Conservation (phyloP, 2,888 invertebrate species). For the Eupithecia centaureata region DNA sequence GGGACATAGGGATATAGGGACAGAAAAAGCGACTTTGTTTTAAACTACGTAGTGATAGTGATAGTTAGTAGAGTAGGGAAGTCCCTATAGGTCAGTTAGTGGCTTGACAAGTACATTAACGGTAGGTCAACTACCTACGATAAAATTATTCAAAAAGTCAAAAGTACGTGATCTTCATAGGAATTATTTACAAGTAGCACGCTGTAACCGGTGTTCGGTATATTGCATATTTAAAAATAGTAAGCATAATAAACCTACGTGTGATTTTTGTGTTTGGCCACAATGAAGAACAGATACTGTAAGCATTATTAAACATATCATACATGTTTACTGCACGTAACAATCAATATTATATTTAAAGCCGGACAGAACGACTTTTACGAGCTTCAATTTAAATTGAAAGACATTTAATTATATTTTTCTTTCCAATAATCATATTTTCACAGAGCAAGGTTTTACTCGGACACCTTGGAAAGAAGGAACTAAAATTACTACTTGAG, state of each 20-base stretch:
- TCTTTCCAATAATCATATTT: not conserved
- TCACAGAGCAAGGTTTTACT: not conserved
- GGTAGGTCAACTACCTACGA: no score
- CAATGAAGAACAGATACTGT: not conserved
- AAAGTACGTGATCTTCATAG: not conserved
- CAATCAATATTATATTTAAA: not conserved
- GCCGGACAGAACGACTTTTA: not conserved
- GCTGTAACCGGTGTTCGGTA: not conserved
- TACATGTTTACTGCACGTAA: not conserved
- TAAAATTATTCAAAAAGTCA: not conserved
- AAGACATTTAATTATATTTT: not conserved
- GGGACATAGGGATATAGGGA: no score
- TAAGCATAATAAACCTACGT: not conserved
- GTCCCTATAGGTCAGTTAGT: not conserved
- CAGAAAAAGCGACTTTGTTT: no score
- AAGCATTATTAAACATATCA: not conserved
- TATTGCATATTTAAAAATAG: not conserved
- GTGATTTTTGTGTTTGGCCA: not conserved
- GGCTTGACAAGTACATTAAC: not conserved
- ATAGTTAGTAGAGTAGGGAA: no score
- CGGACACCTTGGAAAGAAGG: not conserved
- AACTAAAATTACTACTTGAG: no score
- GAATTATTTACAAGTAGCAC: not conserved
- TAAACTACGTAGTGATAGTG: no score
- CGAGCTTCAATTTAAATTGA: slow-evolving; percentile 1